Percentiles rank a stretch among this genome's conserved stretches.
phyloP scores from a whole-genome alignment of 1,140 invertebrate species.

The Homalodisca vitripennis region DNA sequence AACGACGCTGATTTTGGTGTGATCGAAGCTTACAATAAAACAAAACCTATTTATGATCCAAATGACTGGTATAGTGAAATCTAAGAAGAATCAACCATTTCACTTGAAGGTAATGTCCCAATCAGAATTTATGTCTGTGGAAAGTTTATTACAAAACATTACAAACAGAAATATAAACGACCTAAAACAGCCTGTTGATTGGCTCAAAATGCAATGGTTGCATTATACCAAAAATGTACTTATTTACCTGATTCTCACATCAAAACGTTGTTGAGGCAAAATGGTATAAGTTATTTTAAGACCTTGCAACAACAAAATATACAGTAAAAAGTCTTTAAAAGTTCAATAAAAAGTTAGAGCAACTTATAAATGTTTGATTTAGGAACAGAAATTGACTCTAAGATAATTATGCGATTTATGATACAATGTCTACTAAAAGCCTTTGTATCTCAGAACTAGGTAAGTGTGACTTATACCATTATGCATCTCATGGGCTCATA shows the following conservation, averaged over 20 bases:
- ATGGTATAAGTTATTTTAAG: slow-evolving; percentile 29
- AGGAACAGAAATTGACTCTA: no score
- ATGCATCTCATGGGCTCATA: slow-evolving; percentile 24
- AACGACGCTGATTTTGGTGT: slow-evolving; percentile 38
- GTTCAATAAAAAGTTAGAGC: no score
- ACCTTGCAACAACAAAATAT: no score
- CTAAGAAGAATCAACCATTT: slow-evolving; percentile 33
- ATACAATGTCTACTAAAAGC: slow-evolving; percentile 23
- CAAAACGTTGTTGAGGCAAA: slow-evolving; percentile 27
- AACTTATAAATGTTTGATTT: no score
- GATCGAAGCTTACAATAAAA: slow-evolving; percentile 33
- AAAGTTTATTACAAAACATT: slow-evolving; percentile 30
- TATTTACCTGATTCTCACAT: slow-evolving; percentile 11
- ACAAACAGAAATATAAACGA: slow-evolving; percentile 27
- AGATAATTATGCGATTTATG: slow-evolving; percentile 29
- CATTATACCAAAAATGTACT: slow-evolving; percentile 17
- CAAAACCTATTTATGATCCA: slow-evolving; percentile 26
- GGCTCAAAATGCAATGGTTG: no score
- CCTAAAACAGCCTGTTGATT: slow-evolving; percentile 25
- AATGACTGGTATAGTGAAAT: slow-evolving; percentile 26
- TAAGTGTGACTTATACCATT: slow-evolving; percentile 28
- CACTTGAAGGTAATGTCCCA: slow-evolving; percentile 23
- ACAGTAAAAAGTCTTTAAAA: no score
- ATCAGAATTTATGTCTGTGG: slow-evolving; percentile 28
- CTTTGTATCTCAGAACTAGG: slow-evolving; percentile 25